phyloP scores from a whole-genome alignment of 1,140 invertebrate species.

The Apis cerana region DNA sequence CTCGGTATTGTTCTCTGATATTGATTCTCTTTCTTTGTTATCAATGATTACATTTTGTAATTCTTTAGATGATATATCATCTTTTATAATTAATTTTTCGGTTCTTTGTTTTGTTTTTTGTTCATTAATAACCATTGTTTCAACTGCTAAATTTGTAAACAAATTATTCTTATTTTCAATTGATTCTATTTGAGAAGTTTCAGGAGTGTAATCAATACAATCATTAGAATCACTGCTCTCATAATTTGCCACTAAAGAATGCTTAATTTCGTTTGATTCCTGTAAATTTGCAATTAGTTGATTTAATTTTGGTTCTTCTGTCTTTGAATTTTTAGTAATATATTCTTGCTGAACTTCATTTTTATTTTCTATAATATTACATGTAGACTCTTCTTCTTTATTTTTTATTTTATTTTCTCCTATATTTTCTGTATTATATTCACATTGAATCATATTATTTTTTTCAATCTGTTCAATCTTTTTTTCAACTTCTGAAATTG shows the following conservation, averaged over 20 bases:
- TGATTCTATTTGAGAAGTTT: slow-evolving; percentile 29
- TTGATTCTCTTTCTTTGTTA: slow-evolving; percentile 14
- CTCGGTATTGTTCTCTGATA: not conserved
- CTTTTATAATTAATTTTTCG: slow-evolving; percentile 23
- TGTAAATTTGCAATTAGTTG: not conserved
- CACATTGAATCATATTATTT: not conserved
- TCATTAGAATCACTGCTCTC: slow-evolving; percentile 72
- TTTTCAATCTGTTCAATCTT: not conserved
- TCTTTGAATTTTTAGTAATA: not conserved
- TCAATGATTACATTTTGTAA: not conserved
- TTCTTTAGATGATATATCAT: slow-evolving; percentile 26
- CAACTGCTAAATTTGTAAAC: slow-evolving; percentile 14
- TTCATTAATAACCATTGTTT: not conserved
- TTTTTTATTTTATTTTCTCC: not conserved
- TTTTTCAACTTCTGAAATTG: not conserved
- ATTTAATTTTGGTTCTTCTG: not conserved
- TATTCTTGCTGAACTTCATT: slow-evolving; percentile 18
- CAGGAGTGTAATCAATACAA: slow-evolving; percentile 71
- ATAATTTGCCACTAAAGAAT: slow-evolving; percentile 72
- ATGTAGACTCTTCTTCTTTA: slow-evolving; percentile 4
- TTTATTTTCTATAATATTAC: not conserved
- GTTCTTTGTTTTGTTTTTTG: slow-evolving; percentile 9
- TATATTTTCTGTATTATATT: not conserved
- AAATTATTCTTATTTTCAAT: slow-evolving; percentile 18
- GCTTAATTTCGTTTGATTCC: slow-evolving; percentile 35